Conservation (phyloP, 2,888 invertebrate genomes). For the Allolobophora icterica region DNA sequence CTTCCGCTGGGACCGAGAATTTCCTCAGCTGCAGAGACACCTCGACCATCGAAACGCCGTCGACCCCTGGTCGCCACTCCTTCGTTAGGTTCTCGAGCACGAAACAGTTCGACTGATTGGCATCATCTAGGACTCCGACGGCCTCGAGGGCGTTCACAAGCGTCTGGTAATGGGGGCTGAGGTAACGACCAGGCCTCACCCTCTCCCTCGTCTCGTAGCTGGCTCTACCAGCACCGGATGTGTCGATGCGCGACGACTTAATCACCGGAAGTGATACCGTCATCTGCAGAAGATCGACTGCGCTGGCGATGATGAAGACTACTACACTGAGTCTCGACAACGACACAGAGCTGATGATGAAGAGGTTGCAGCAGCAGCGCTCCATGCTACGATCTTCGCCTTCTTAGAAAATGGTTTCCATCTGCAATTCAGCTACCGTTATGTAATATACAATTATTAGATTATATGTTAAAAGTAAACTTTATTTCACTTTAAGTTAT, state of each 20-base stretch:
- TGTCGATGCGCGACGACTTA: neutral
- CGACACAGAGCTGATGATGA: neutral
- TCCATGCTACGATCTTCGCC: neutral
- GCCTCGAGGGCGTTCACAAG: neutral
- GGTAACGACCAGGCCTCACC: neutral
- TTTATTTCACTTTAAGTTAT: neutral
- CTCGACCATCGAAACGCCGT: neutral
- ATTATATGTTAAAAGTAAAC: neutral
- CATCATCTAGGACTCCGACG: neutral
- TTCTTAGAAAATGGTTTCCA: neutral
- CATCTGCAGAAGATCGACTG: neutral
- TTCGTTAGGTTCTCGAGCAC: neutral
- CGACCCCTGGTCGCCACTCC: neutral
- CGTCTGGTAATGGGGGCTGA: neutral
- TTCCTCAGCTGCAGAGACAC: neutral
- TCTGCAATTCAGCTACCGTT: no score
- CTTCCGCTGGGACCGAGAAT: neutral
- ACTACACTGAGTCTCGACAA: conserved; percentile 5
- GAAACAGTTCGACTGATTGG: conserved; percentile 4
- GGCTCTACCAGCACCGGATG: neutral
- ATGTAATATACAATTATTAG: no score
- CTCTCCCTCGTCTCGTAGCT: neutral
- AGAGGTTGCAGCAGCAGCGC: neutral
- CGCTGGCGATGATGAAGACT: conserved; percentile 1
- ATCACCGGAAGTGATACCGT: neutral